Conservation (phyloP, 2,113 vertebrate species). For the Cyanoramphus novaezelandiae region DNA sequence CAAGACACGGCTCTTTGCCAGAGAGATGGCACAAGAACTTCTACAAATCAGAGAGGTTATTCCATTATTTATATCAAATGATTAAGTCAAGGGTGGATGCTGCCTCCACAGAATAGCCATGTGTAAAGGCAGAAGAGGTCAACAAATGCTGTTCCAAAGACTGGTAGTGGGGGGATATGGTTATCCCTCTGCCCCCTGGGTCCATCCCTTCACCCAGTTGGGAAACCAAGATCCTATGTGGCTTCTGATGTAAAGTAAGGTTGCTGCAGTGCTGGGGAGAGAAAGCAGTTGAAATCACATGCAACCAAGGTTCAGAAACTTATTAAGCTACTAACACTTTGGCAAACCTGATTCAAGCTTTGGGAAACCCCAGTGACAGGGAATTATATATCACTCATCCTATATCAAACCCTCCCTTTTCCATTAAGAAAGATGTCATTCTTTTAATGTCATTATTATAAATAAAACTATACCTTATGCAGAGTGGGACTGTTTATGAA, state of each 20-base stretch:
- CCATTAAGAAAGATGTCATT: not conserved
- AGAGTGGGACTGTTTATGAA: not conserved
- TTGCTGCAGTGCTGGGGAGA: not conserved
- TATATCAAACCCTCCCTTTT: not conserved
- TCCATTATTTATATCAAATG: not conserved
- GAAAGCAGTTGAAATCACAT: not conserved
- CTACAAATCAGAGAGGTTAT: not conserved
- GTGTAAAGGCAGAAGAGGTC: not conserved
- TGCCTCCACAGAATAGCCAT: not conserved
- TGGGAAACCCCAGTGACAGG: not conserved
- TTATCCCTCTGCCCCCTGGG: not conserved
- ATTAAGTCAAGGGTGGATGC: not conserved
- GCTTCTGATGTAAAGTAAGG: not conserved
- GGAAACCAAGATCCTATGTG: not conserved
- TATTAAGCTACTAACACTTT: not conserved
- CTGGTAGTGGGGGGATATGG: rapidly evolving
- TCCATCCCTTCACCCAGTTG: not conserved
- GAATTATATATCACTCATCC: not conserved
- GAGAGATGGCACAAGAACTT: not conserved
- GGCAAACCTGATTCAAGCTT: not conserved
- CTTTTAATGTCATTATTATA: not conserved
- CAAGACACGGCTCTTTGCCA: not conserved
- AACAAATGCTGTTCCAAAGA: not conserved
- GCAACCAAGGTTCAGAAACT: not conserved
- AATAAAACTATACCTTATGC: not conserved